Evolutionary conservation across 1,140 invertebrate species (phyloP).

Genomic region (Apis dorsata): DNA sequence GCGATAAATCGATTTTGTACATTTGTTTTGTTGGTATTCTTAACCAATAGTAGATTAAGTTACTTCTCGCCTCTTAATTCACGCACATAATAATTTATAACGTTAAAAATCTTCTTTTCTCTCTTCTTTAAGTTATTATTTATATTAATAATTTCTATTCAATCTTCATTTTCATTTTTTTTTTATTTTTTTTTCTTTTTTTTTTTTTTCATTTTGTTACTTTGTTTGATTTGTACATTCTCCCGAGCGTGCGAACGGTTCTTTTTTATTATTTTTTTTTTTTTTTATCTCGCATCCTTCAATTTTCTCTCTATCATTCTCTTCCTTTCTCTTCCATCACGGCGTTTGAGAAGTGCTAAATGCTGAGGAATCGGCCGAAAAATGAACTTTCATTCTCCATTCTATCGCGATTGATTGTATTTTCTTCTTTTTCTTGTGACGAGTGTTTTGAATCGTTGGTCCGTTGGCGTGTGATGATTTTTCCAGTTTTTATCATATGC

Average conservation of each 20-base stretch:
- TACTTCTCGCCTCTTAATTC: slow-evolving; percentile 53
- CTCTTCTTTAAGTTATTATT: slow-evolving; percentile 71
- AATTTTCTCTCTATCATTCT: slow-evolving; percentile 23
- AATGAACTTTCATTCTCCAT: slow-evolving; percentile 13
- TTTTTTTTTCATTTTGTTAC: slow-evolving; percentile 51
- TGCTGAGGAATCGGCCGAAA: slow-evolving; percentile 55
- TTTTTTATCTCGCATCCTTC: slow-evolving; percentile 33
- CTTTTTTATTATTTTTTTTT: too few relatives aligned
- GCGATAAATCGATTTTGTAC: slow-evolving; percentile 78
- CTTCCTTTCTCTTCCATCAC: slow-evolving; percentile 16
- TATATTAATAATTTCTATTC: slow-evolving; percentile 79
- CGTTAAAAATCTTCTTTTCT: slow-evolving; percentile 72
- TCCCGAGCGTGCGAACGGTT: slow-evolving; percentile 72
- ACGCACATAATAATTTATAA: slow-evolving; percentile 76
- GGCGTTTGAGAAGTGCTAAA: slow-evolving; percentile 27
- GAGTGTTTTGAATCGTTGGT: background rate
- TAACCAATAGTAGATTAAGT: slow-evolving; percentile 62
- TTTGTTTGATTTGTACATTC: slow-evolving; percentile 79
- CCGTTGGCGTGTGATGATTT: background rate
- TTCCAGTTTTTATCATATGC: slow-evolving; percentile 46
- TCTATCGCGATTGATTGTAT: slow-evolving; percentile 7
- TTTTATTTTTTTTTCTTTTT: background rate
- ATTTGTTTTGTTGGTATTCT: slow-evolving; percentile 69
- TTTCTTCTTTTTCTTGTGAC: background rate
- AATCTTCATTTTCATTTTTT: slow-evolving; percentile 67